Percentiles rank a stretch among this genome's conserved stretches.
phyloP scores from a whole-genome alignment of 53 echinoderm and acorn worm species.

The Apostichopus leukothele region DNA sequence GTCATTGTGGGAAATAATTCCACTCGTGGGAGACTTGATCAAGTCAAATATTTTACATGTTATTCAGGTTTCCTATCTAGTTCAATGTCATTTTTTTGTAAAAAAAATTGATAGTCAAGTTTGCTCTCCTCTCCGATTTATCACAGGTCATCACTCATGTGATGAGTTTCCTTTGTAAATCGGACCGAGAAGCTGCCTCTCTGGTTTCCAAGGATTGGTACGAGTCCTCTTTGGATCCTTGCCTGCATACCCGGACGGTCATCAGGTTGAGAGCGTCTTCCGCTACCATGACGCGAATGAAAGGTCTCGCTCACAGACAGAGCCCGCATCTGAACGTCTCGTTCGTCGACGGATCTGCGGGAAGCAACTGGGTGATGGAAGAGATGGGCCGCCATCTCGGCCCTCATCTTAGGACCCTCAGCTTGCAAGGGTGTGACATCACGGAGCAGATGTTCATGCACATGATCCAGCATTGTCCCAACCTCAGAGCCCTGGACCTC shows the following conservation, averaged over 20 bases:
- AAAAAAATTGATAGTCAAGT: no score
- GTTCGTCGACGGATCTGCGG: conserved; percentile 74
- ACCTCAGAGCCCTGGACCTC: conserved; percentile 65
- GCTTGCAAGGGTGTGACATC: conserved; percentile 85
- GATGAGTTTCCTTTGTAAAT: conserved; percentile 69
- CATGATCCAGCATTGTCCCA: conserved; percentile 72
- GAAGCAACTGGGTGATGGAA: conserved; percentile 57
- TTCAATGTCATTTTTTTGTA: no score
- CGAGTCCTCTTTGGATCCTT: conserved; percentile 85
- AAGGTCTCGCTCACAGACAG: conserved; percentile 69
- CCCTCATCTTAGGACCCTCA: conserved; percentile 67
- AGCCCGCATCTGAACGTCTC: conserved; percentile 84
- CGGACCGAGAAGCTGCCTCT: conserved; percentile 81
- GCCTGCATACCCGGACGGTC: conserved; percentile 69
- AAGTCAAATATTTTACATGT: no score
- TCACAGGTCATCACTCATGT: conserved; percentile 83
- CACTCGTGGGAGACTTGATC: no score
- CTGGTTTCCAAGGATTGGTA: conserved; percentile 75
- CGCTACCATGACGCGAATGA: conserved; percentile 54
- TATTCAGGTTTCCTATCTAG: no score
- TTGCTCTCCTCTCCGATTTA: not conserved
- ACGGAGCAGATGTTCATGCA: conserved; percentile 72
- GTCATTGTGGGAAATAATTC: no score
- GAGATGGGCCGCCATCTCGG: conserved; percentile 84
- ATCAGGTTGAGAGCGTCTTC: conserved; percentile 72